phyloP scores from a whole-genome alignment of 1,140 invertebrate species.

The Listronotus bonariensis region DNA sequence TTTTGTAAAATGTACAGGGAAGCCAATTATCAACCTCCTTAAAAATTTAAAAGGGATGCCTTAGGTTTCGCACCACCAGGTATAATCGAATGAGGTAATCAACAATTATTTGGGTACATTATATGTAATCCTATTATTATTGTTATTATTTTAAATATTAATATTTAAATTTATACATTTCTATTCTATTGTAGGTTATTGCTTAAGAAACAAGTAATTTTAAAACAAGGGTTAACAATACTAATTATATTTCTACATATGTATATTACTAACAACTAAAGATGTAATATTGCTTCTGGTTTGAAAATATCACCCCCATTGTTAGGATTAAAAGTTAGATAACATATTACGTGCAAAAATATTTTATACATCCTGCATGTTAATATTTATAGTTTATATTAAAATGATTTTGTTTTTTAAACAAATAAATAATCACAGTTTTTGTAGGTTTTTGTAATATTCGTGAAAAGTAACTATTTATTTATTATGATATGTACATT shows the following conservation, averaged over 20 bases:
- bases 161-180: conserved; percentile 26
- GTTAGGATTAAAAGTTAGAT: conserved; percentile 41
- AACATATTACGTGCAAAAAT: conserved; percentile 33
- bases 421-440: conserved; percentile 33
- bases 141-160: too few relatives aligned
- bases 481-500: conserved; percentile 15
- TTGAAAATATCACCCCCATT: conserved; percentile 52
- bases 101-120: conserved; percentile 3
- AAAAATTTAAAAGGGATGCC: too few relatives aligned
- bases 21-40: too few relatives aligned
- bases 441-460: conserved; percentile 10
- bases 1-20: too few relatives aligned
- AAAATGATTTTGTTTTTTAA: conserved; percentile 22
- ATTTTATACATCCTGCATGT: conserved; percentile 28
- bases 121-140: conserved; percentile 6
- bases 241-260: conserved; percentile 17
- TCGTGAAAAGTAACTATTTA: conserved; percentile 8
- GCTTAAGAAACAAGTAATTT: too few relatives aligned
- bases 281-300: conserved; percentile 50
- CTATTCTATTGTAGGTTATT: conserved; percentile 45
- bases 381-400: conserved; percentile 21
- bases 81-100: conserved; percentile 1
- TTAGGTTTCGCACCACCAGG: too few relatives aligned
- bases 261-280: conserved; percentile 38
- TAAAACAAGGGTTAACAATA: conserved; percentile 23